phyloP scores from a whole-genome alignment of 1,140 invertebrate genomes.

The Notospermus geniculatus region DNA sequence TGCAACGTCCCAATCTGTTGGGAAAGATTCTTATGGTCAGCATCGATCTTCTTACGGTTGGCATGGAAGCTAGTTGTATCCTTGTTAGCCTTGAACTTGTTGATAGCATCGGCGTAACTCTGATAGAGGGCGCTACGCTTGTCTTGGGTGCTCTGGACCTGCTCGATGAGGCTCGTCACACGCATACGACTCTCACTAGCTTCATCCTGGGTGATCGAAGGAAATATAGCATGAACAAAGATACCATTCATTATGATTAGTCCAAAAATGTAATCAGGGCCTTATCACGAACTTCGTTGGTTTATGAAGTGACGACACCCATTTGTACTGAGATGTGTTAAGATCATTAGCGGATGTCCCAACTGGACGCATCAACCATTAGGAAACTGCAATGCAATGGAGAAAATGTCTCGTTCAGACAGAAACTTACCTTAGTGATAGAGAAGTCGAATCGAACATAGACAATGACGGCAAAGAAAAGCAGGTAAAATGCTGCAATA shows the following conservation, averaged over 20 bases:
- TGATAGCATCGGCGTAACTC: slow-evolving; percentile 66
- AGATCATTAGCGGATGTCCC: too few relatives aligned
- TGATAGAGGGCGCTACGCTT: slow-evolving; percentile 65
- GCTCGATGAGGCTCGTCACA: slow-evolving; percentile 57
- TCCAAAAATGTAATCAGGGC: too few relatives aligned
- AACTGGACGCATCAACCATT: too few relatives aligned
- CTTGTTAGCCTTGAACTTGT: slow-evolving; percentile 66
- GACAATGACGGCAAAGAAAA: slow-evolving; percentile 90
- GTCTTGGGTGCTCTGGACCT: slow-evolving; percentile 64
- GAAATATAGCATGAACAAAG: neutral
- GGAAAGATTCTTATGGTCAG: slow-evolving; percentile 66
- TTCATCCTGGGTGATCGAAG: slow-evolving; percentile 59
- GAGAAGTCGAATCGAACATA: slow-evolving; percentile 96
- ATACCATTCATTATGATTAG: too few relatives aligned
- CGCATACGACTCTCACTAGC: slow-evolving; percentile 62
- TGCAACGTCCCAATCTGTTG: slow-evolving; percentile 62
- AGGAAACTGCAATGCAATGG: too few relatives aligned
- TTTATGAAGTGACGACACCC: too few relatives aligned
- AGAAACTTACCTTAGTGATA: slow-evolving; percentile 65
- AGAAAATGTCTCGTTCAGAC: too few relatives aligned
- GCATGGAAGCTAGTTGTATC: slow-evolving; percentile 61
- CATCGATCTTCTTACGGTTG: slow-evolving; percentile 63
- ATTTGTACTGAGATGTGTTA: too few relatives aligned
- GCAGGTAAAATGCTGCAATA: slow-evolving; percentile 79
- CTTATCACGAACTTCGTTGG: too few relatives aligned